Percentiles rank a stretch among this genome's conserved stretches.
These are phyloP conservation scores for Thunnus thynnus DNA, from an alignment of 2,113 vertebrate species.

Conservation along the genomic window DNA sequence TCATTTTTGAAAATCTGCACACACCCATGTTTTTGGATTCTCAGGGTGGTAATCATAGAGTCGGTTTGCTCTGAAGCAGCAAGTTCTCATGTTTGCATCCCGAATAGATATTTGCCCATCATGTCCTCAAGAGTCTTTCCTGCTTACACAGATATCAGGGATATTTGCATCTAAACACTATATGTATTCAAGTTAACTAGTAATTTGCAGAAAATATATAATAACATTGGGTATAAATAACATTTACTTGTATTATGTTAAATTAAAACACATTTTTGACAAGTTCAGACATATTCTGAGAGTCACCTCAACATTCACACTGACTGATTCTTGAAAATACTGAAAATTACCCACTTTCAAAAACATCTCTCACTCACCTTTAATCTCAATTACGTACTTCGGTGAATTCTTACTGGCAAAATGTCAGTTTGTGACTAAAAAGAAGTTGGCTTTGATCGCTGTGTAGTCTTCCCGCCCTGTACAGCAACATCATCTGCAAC, in stretches of 20 bases:
- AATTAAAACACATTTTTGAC: not conserved
- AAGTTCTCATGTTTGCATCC: constrained; percentile 26
- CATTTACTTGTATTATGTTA: not conserved
- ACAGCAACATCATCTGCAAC: constrained; percentile 42
- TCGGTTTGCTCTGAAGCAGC: constrained; percentile 20
- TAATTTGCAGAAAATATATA: not conserved
- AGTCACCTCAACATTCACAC: not conserved
- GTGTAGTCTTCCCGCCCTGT: not conserved
- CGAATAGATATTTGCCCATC: constrained; percentile 2
- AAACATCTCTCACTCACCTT: not conserved
- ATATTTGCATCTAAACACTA: not conserved
- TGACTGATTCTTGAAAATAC: no score
- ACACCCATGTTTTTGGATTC: constrained; percentile 19
- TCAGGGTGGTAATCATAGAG: constrained; percentile 25
- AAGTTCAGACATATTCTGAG: not conserved
- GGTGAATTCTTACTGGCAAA: not conserved
- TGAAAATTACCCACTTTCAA: not conserved
- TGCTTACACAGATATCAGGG: not conserved
- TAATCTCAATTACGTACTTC: not conserved
- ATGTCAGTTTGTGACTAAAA: constrained; percentile 17
- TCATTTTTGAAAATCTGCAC: constrained; percentile 6
- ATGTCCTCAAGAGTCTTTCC: not conserved
- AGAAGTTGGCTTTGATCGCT: constrained; percentile 4
- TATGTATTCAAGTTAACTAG: not conserved
- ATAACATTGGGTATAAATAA: not conserved